A percentile compares a stretch with the other conserved stretches of the same genome.
These are phyloP conservation scores for Phoebastria nigripes DNA, from an alignment of 2,797 vertebrate genomes.

Conservation along the genomic window DNA sequence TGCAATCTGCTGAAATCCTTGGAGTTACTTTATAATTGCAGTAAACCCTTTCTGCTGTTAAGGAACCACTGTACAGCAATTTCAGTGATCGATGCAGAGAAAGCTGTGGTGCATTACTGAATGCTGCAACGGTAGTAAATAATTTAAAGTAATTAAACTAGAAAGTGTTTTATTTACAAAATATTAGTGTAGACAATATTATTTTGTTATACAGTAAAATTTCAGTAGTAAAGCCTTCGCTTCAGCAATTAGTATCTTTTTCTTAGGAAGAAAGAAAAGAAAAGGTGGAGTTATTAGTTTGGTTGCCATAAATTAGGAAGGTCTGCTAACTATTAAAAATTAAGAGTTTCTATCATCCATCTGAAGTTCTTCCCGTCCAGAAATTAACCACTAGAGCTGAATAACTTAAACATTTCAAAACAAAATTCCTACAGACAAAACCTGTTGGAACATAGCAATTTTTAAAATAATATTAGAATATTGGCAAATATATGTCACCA, in stretches of 20 bases:
- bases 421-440: not conserved
- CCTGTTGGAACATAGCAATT: not conserved
- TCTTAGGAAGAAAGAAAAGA: not conserved
- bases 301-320: not conserved
- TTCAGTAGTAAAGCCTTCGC: not conserved
- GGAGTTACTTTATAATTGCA: not conserved
- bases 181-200: not conserved
- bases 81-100: not conserved
- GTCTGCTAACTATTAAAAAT: not conserved
- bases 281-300: not conserved
- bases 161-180: not conserved
- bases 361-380: not conserved
- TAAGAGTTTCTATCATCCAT: not conserved
- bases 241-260: not conserved
- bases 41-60: not conserved
- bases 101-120: not conserved
- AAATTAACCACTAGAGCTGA: not conserved
- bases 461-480: not conserved
- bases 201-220: not conserved
- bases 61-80: not conserved
- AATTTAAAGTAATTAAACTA: not conserved
- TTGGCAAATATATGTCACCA: not conserved
- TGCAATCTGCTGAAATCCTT: not conserved
- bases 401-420: not conserved
- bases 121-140: not conserved